Evolutionary conservation across 2,113 vertebrate species (phyloP).

Genomic region (Pygoscelis antarcticus): DNA sequence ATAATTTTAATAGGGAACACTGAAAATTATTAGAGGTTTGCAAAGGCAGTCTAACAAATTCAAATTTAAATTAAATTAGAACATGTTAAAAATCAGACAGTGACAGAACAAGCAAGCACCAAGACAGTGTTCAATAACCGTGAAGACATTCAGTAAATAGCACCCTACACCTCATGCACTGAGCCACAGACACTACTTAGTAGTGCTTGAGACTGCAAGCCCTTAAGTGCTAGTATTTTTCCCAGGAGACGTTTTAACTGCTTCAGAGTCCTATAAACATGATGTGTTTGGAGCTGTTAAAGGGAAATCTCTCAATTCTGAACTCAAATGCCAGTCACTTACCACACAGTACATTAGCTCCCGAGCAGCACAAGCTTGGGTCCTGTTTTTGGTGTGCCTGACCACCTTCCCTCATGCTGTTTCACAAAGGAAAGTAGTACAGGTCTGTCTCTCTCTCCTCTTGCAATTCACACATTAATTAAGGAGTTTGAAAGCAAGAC

Average conservation of each 20-base stretch:
- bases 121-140: background rate
- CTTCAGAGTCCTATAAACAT: background rate
- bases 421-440: background rate
- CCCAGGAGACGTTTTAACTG: background rate
- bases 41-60: background rate
- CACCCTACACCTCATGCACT: background rate
- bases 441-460: background rate
- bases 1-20: conserved; percentile 8
- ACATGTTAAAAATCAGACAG: background rate
- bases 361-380: rapidly evolving
- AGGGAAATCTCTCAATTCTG: background rate
- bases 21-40: background rate
- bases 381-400: background rate
- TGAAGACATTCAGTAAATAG: background rate
- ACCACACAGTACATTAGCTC: background rate
- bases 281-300: background rate
- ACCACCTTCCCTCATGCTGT: background rate
- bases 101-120: background rate
- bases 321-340: background rate
- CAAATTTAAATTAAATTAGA: background rate
- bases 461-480: background rate
- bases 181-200: background rate
- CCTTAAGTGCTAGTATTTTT: background rate
- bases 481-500: background rate
- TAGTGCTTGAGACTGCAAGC: background rate